These are phyloP conservation scores for Epicauta chinensis DNA, from an alignment of 1,140 invertebrate species.

Conservation along the genomic window DNA sequence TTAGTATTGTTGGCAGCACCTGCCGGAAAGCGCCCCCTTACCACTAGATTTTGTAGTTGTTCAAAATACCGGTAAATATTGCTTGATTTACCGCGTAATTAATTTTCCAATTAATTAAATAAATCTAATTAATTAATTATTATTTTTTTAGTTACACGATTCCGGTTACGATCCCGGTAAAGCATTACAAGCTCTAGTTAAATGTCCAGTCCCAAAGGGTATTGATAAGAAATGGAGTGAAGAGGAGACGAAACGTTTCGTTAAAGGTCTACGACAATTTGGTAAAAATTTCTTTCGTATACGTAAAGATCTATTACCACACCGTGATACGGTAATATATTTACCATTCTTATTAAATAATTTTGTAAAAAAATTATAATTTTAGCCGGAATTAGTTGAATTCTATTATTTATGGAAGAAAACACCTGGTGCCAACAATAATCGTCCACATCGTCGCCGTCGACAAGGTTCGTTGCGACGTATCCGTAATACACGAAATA, in stretches of 20 bases:
- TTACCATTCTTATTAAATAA: too few relatives aligned
- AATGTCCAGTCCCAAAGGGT: constrained; percentile 93
- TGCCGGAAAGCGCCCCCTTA: too few relatives aligned
- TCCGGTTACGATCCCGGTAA: constrained; percentile 92
- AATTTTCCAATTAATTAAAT: too few relatives aligned
- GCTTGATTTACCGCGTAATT: too few relatives aligned
- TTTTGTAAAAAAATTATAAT: constrained; percentile 19
- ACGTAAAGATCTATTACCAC: constrained; percentile 88
- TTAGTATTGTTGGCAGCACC: too few relatives aligned
- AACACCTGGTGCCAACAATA: constrained; percentile 95
- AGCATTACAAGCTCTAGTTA: constrained; percentile 91
- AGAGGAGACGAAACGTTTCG: constrained; percentile 96
- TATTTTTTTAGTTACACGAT: constrained; percentile 68
- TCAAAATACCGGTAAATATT: too few relatives aligned
- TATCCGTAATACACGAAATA: constrained; percentile 74
- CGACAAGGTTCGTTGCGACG: constrained; percentile 83
- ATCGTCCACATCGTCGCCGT: constrained; percentile 82
- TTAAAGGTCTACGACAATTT: constrained; percentile 94
- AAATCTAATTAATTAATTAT: not conserved
- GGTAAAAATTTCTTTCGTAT: constrained; percentile 99
- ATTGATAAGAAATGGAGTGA: constrained; percentile 98
- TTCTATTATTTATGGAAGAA: constrained; percentile 99
- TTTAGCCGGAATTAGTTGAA: constrained; percentile 88
- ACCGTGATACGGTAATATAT: constrained; percentile 83
- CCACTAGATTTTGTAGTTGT: too few relatives aligned